A percentile compares a stretch with the other conserved stretches of the same genome.
Evolutionary conservation across 2,888 invertebrate species (phyloP).

Genomic region (Papilio protenor): DNA sequence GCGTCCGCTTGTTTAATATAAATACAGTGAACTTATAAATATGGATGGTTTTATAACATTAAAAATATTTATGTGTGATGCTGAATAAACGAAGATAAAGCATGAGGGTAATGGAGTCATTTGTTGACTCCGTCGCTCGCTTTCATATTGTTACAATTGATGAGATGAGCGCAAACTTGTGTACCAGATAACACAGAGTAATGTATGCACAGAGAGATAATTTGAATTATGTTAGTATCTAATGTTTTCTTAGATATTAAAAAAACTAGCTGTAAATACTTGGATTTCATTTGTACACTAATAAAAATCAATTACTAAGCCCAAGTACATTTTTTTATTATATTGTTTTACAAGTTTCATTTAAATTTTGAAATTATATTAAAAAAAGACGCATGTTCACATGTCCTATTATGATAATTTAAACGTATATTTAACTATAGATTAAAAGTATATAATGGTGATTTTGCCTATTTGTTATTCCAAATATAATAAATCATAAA

Average conservation of each 20-base stretch:
- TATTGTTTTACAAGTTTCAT: neutral
- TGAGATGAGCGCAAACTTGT: conserved; percentile 36
- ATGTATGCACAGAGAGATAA: neutral
- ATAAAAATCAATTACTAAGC: too few relatives aligned
- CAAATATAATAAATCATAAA: neutral
- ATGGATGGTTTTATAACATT: conserved; percentile 2
- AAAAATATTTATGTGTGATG: conserved; percentile 42
- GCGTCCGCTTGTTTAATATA: too few relatives aligned
- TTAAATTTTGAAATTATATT: too few relatives aligned
- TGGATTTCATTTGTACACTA: too few relatives aligned
- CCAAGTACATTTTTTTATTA: too few relatives aligned
- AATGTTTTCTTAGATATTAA: neutral
- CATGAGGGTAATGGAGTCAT: conserved; percentile 41
- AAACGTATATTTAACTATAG: neutral
- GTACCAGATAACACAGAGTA: conserved; percentile 33
- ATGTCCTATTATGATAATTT: too few relatives aligned
- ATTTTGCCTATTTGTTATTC: neutral
- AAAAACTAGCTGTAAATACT: too few relatives aligned
- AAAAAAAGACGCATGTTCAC: too few relatives aligned
- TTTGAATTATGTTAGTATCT: neutral
- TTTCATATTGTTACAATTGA: conserved; percentile 45
- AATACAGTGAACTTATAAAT: neutral
- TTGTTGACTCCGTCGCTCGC: conserved; percentile 38
- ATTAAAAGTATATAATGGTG: neutral
- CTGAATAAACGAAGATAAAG: conserved; percentile 35